Conservation (phyloP, 2,888 invertebrate species). For the Heliconius sara region DNA sequence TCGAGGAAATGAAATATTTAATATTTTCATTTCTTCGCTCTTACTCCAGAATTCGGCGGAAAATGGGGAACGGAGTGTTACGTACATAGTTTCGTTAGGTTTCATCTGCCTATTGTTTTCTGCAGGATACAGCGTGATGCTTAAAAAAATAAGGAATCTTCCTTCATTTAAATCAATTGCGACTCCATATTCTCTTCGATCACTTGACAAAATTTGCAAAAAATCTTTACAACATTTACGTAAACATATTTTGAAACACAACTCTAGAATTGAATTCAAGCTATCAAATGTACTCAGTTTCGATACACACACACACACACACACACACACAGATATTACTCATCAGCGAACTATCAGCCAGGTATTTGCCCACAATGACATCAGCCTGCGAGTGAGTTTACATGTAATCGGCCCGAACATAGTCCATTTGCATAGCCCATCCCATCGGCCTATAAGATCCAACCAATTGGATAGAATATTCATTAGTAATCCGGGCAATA, state of each 20-base stretch:
- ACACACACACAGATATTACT: slow-evolving; percentile 6
- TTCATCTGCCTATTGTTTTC: background rate
- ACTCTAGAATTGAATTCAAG: background rate
- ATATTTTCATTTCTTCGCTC: no score
- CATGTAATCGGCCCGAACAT: slow-evolving; percentile 48
- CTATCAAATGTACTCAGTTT: background rate
- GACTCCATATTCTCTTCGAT: background rate
- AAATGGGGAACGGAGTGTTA: background rate
- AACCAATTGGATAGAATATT: slow-evolving; percentile 47
- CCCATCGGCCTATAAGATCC: slow-evolving; percentile 43
- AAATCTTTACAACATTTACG: background rate
- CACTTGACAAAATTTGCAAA: background rate
- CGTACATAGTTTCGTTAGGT: background rate
- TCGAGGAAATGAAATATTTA: no score
- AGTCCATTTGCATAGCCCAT: slow-evolving; percentile 47
- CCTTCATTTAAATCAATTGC: no score
- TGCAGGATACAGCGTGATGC: no score
- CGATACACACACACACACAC: background rate
- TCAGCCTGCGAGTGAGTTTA: slow-evolving; percentile 48
- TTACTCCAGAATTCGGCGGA: no score
- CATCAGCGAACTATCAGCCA: slow-evolving; percentile 43
- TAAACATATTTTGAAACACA: background rate
- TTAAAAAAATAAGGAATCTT: no score
- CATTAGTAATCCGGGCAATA: slow-evolving; percentile 44
- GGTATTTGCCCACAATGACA: slow-evolving; percentile 46